Percentiles rank a stretch among this genome's conserved stretches.
Evolutionary conservation across 35 echinoderm and acorn worm genomes (phyloP).

Genomic region (Apostichopus californicus): DNA sequence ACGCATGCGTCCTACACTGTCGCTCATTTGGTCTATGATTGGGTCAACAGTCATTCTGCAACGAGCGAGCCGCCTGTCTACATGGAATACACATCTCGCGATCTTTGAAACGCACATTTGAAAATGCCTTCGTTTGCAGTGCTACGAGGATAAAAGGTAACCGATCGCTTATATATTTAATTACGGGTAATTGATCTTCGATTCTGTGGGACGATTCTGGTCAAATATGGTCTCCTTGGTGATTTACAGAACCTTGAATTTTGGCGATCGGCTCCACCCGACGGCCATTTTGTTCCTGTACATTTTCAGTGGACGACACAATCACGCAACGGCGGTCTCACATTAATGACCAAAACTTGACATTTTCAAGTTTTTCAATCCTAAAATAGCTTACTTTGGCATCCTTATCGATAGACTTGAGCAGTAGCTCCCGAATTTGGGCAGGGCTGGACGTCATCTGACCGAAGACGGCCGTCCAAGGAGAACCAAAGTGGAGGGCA

Average conservation of each 20-base stretch:
- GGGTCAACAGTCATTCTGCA: conserved; percentile 89
- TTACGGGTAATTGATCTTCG: conserved; percentile 26
- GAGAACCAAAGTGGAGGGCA: conserved; percentile 73
- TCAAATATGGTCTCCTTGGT: neutral
- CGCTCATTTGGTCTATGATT: conserved; percentile 85
- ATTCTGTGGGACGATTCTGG: neutral
- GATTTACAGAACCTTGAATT: conserved; percentile 23
- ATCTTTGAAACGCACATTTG: conserved; percentile 48
- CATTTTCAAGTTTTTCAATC: neutral
- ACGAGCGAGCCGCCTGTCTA: conserved; percentile 77
- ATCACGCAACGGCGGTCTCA: conserved; percentile 12
- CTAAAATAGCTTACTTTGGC: conserved; percentile 83
- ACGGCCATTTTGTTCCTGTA: conserved; percentile 61
- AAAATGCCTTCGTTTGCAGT: conserved; percentile 32
- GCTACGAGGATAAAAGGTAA: neutral
- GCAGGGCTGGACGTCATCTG: conserved; percentile 96
- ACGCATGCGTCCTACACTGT: conserved; percentile 84
- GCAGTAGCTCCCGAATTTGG: conserved; percentile 95
- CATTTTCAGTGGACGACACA: conserved; percentile 66
- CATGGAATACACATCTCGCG: conserved; percentile 60
- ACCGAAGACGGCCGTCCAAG: conserved; percentile 87
- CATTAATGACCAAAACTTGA: conserved; percentile 27
- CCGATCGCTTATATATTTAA: neutral
- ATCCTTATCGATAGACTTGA: conserved; percentile 89
- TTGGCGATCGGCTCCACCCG: conserved; percentile 57